Conservation (phyloP, 2,113 vertebrate genomes). For the Gadus macrocephalus region DNA sequence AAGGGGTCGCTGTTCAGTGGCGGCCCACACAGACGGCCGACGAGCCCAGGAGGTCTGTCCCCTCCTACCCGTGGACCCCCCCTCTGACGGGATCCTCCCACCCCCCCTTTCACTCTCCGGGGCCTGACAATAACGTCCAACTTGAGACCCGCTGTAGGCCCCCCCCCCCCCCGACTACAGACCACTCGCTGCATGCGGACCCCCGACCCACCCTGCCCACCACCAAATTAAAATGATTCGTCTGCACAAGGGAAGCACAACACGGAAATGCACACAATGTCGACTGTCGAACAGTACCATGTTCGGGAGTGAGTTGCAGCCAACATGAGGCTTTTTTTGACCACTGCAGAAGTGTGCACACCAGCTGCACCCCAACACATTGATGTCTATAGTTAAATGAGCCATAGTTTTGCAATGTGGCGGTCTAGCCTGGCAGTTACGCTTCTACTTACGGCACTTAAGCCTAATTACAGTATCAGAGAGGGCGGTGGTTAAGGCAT, state of each 20-base stretch:
- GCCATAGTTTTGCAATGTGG: no score
- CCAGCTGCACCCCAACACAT: not conserved
- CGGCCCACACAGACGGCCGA: slow-evolving; percentile 70
- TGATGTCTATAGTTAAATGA: no score
- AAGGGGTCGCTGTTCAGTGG: slow-evolving; percentile 43
- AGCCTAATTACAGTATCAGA: no score
- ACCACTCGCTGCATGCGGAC: slow-evolving; percentile 63
- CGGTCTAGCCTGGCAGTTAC: no score
- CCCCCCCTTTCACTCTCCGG: slow-evolving; percentile 52
- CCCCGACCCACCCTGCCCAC: slow-evolving; percentile 29
- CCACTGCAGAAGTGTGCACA: not conserved
- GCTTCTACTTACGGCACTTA: no score
- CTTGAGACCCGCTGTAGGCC: slow-evolving; percentile 59
- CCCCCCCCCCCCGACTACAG: slow-evolving; percentile 40
- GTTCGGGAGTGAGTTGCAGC: no score
- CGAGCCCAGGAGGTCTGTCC: slow-evolving; percentile 61
- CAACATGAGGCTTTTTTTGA: no score
- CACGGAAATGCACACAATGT: no score
- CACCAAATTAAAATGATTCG: no score
- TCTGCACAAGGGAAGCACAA: no score
- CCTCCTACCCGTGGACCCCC: slow-evolving; percentile 28
- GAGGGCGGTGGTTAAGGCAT: no score
- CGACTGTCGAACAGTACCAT: no score
- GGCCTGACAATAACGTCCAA: slow-evolving; percentile 67
- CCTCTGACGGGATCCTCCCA: slow-evolving; percentile 54